These are phyloP conservation scores for Xestia ashworthii DNA, from an alignment of 2,888 invertebrate genomes.

Conservation along the genomic window DNA sequence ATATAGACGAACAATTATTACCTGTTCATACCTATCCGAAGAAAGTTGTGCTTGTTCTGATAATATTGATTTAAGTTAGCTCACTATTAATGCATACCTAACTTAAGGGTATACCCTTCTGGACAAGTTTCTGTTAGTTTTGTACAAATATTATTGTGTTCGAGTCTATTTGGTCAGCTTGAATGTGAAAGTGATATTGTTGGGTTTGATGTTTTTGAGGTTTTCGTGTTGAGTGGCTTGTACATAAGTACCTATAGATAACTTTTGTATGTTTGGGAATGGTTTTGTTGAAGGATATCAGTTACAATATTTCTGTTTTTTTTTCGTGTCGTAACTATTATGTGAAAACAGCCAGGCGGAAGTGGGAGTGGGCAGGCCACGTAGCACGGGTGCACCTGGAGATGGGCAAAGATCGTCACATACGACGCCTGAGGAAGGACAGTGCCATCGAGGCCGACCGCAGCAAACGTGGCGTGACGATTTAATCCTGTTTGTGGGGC, in stretches of 20 bases:
- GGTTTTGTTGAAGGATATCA: not conserved
- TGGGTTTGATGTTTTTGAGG: slow-evolving; percentile 61
- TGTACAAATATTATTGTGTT: slow-evolving; percentile 74
- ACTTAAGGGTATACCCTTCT: slow-evolving; percentile 67
- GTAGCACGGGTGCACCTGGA: too few relatives aligned
- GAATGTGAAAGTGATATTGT: slow-evolving; percentile 73
- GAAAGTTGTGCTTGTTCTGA: slow-evolving; percentile 81
- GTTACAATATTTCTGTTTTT: not conserved
- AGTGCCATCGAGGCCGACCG: too few relatives aligned
- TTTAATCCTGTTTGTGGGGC: too few relatives aligned
- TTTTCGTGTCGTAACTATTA: not conserved
- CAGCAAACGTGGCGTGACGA: too few relatives aligned
- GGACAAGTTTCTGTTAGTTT: slow-evolving; percentile 69
- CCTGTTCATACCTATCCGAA: slow-evolving; percentile 75
- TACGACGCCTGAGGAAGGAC: too few relatives aligned
- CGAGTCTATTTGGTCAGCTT: slow-evolving; percentile 73
- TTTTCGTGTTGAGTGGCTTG: slow-evolving; percentile 36
- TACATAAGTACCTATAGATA: not conserved
- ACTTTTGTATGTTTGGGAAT: slow-evolving; percentile 4
- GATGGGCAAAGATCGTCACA: too few relatives aligned
- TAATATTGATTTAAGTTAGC: slow-evolving; percentile 81
- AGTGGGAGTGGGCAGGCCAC: too few relatives aligned
- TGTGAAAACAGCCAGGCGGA: too few relatives aligned
- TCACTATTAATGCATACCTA: slow-evolving; percentile 77
- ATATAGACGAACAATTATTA: slow-evolving; percentile 76